Conservation (phyloP, 2,113 vertebrate genomes). For the Coptodon bakossiorum region DNA sequence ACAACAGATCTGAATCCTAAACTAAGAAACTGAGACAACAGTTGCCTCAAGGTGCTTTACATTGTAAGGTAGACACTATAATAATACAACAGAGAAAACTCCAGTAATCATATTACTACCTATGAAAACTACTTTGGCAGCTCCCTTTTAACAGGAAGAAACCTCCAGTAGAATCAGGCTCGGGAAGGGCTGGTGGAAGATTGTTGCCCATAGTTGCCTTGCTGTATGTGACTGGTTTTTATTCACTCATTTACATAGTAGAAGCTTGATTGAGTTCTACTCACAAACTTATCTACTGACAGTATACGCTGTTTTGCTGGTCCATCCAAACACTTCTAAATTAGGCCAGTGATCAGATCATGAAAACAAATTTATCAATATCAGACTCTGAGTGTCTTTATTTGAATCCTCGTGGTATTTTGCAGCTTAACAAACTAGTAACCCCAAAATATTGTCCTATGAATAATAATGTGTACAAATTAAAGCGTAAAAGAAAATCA, state of each 20-base stretch:
- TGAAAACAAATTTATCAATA: background rate
- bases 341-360: background rate
- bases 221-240: background rate
- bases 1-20: background rate
- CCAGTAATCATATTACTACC: background rate
- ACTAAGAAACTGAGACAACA: background rate
- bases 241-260: background rate
- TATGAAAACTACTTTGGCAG: background rate
- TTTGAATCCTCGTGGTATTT: background rate
- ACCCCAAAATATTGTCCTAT: background rate
- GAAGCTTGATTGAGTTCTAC: background rate
- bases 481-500: background rate
- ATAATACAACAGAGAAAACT: background rate
- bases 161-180: background rate
- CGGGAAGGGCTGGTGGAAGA: background rate
- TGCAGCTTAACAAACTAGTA: background rate
- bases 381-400: background rate
- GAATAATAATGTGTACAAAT: background rate
- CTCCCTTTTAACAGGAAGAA: background rate
- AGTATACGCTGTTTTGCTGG: background rate
- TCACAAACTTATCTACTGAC: background rate
- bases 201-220: background rate
- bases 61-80: background rate
- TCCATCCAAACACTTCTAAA: background rate
- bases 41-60: background rate